Conservation (phyloP, 2,797 vertebrate genomes). For the Poecile montanus region DNA sequence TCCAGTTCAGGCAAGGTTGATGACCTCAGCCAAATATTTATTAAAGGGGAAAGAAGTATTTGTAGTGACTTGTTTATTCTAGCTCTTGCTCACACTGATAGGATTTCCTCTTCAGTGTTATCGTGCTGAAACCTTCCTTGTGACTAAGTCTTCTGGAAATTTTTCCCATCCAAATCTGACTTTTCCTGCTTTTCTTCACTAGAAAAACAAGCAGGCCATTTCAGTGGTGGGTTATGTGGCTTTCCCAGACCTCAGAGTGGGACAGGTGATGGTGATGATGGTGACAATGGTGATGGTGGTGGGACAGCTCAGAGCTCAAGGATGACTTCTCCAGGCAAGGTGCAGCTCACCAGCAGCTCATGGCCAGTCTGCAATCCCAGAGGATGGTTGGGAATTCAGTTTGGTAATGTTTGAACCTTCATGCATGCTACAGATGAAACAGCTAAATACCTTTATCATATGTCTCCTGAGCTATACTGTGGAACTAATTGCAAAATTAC, state of each 20-base stretch:
- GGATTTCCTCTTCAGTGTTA: constrained; percentile 33
- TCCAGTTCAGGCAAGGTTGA: constrained; percentile 4
- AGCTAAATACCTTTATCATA: neutral
- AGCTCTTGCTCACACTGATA: constrained; percentile 52
- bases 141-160: constrained; percentile 3
- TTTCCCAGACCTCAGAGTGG: neutral
- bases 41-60: constrained; percentile 60
- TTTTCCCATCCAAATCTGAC: neutral
- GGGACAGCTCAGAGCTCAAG: neutral
- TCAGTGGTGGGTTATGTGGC: neutral
- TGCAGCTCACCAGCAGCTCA: fast-evolving
- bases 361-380: neutral
- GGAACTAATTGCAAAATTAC: constrained; percentile 44
- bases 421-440: neutral
- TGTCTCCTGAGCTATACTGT: neutral
- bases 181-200: constrained; percentile 40
- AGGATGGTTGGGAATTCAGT: neutral
- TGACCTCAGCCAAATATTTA: constrained; percentile 59
- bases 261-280: neutral
- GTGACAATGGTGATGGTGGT: fast-evolving
- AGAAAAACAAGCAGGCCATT: neutral
- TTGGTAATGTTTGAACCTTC: neutral
- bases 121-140: neutral
- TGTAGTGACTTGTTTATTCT: constrained; percentile 59
- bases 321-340: neutral